These are phyloP conservation scores for Prietella phreatophila DNA, from an alignment of 2,113 vertebrate species.

Conservation along the genomic window DNA sequence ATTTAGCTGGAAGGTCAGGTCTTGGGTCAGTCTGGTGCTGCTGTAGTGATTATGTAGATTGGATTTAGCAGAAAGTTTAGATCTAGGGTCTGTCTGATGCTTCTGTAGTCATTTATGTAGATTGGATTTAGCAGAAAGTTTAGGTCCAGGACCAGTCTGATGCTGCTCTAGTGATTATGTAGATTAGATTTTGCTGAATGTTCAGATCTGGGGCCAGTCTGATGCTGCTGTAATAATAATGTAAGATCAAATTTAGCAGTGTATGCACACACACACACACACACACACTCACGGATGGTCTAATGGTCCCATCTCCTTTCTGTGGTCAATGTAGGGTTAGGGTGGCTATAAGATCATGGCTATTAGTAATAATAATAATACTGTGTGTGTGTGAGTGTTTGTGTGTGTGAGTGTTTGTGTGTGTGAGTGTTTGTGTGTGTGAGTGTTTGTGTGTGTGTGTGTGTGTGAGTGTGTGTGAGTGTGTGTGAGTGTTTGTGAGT, in stretches of 20 bases:
- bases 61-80: background rate
- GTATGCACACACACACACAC: background rate
- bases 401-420: slow-evolving; percentile 24
- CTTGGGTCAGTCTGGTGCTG: background rate
- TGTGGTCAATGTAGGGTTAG: background rate
- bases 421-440: slow-evolving; percentile 2
- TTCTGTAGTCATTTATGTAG: background rate
- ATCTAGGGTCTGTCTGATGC: background rate
- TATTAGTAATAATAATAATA: slow-evolving; percentile 26
- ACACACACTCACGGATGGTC: background rate
- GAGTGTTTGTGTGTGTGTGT: too few relatives aligned
- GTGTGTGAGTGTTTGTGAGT: background rate
- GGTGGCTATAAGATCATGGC: too few relatives aligned
- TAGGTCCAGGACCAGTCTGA: background rate
- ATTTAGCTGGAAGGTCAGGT: background rate
- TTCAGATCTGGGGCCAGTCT: background rate
- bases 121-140: background rate
- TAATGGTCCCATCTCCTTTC: slow-evolving; percentile 5
- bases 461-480: too few relatives aligned
- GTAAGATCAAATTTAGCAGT: background rate
- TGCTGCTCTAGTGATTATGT: background rate
- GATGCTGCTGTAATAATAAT: background rate
- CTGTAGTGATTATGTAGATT: background rate
- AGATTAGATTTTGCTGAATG: background rate
- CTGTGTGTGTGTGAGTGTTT: slow-evolving; percentile 5